Evolutionary conservation across 2,888 invertebrate genomes (phyloP), one percentile per base, ranked within the genome.

Genomic region (Plagiodera versicolora): DNA sequence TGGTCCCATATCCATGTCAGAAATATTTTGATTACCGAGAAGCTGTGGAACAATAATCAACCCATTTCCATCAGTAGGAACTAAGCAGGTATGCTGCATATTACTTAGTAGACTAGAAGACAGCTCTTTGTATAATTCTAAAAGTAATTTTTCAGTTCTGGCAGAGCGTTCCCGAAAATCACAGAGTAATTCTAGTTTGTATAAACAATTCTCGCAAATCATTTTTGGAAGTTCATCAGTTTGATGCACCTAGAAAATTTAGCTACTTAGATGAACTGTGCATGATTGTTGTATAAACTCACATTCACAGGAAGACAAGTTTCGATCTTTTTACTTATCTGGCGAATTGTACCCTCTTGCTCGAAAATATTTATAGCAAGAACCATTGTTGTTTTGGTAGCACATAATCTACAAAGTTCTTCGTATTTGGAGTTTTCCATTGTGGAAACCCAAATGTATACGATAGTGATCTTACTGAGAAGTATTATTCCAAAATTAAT

Each of bases 171-270:
- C 83, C 57, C 84, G 80, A 72, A 86, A 86, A 55, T 85, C 84
- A 68, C 81, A 83, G 56, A 85, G 75, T 52, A 83, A 76, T 65
- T 86, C 85, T 55, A 86, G 70, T 70, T 86, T 86, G 64, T 81
- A 85, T 10, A 84, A 78, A 69, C 86, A 86, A 49, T 82, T 81
- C 64, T 83, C 82, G 67, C 86, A 86, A 2, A 86, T 81, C 73
- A 84, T 82, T 79, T 86, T 86, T 17, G 86, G 85, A 48, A 86
- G 76, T 66, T 83, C 82, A 72, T 86, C 86, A 17, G 79, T 74
- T 74, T 82, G 79, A 47, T 83, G 82, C 24, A 86, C 81, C 86
- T 85, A 66, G 60, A 67, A 69, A 24, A 45, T 32, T 24, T 45
- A 14, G n/a, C 20, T 59, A 17, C 18, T 17, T 46, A 24, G 45